These are phyloP conservation scores for Bothrops jararaca DNA, from an alignment of 2,113 vertebrate genomes.

Conservation along the genomic window DNA sequence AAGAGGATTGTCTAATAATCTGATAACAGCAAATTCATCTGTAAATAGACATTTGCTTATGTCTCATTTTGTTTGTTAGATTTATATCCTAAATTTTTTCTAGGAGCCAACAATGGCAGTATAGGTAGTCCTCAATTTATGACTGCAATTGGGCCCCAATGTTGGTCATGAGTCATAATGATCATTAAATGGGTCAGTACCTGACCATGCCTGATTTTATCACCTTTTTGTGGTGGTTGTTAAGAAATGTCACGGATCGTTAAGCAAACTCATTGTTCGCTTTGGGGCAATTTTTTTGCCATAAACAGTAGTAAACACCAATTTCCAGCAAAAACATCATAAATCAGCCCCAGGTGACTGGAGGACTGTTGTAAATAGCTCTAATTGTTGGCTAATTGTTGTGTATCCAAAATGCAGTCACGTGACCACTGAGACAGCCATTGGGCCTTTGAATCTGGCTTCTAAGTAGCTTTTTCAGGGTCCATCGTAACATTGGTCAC, in stretches of 20 bases:
- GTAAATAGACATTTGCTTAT: neutral
- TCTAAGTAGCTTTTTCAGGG: neutral
- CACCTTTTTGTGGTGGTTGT: neutral
- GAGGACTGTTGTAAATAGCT: neutral
- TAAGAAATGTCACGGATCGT: neutral
- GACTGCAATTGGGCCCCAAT: neutral
- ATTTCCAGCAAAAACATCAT: neutral
- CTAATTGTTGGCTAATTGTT: neutral
- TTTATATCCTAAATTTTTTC: neutral
- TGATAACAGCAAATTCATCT: neutral
- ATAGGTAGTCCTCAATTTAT: neutral
- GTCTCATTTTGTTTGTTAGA: neutral
- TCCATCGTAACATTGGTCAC: accelerated
- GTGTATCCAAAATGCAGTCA: neutral
- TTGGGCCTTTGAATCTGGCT: neutral
- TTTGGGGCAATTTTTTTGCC: neutral
- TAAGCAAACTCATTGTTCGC: neutral
- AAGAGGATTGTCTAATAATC: neutral
- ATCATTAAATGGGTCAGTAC: neutral
- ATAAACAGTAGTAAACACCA: neutral
- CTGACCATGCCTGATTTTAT: neutral
- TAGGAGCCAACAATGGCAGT: neutral
- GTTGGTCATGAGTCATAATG: neutral
- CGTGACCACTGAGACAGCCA: neutral
- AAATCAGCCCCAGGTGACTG: neutral